Conservation (phyloP, 1,140 invertebrate species). For the Philopotamus ludificatus region DNA sequence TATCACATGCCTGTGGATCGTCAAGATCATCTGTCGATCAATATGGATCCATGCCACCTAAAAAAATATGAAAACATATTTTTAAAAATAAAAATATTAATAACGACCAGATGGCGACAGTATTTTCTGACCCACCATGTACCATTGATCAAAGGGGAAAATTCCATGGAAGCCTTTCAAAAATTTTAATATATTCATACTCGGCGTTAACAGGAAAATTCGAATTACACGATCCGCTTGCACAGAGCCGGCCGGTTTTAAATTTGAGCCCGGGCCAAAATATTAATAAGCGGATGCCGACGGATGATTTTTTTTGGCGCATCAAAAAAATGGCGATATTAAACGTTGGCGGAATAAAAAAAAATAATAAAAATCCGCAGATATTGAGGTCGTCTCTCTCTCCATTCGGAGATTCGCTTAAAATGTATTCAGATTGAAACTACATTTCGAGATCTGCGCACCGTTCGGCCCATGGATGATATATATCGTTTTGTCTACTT, state of each 20-base stretch:
- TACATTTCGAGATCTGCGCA: neutral
- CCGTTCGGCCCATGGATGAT: slow-evolving; percentile 1
- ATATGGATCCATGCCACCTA: slow-evolving; percentile 94
- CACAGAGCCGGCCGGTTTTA: too few relatives aligned
- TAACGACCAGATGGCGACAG: too few relatives aligned
- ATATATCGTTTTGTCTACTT: slow-evolving; percentile 40
- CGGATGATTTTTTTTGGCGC: neutral
- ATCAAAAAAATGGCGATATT: neutral
- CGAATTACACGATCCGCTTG: too few relatives aligned
- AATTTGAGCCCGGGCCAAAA: neutral
- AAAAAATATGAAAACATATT: slow-evolving; percentile 39
- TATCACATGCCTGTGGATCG: slow-evolving; percentile 87
- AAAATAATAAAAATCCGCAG: neutral
- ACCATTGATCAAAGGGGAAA: neutral
- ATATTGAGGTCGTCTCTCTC: neutral
- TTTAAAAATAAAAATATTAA: too few relatives aligned
- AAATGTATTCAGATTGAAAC: slow-evolving; percentile 9
- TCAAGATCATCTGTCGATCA: slow-evolving; percentile 90
- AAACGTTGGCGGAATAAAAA: neutral
- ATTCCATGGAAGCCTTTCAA: neutral
- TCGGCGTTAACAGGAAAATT: too few relatives aligned
- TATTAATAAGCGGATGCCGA: neutral
- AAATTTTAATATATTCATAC: neutral
- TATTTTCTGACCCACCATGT: too few relatives aligned
- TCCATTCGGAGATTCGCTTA: neutral